Conservation (phyloP, 1,140 invertebrate species). For the Meloidogyne chitwoodi region DNA sequence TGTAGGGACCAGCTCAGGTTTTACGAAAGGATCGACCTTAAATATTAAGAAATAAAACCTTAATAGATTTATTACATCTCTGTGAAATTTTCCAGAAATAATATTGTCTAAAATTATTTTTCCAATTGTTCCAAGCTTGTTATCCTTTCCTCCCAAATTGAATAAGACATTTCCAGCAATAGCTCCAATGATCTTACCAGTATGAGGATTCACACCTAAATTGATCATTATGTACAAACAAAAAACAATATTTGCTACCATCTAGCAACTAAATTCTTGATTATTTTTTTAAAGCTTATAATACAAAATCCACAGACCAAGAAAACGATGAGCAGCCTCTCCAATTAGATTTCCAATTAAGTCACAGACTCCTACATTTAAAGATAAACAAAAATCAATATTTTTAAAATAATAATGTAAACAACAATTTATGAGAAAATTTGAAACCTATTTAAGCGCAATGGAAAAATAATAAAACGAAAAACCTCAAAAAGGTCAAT, state of each 20-base stretch:
- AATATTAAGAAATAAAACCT: neutral
- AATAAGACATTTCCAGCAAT: slow-evolving; percentile 46
- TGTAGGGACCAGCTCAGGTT: slow-evolving; percentile 42
- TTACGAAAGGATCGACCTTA: slow-evolving; percentile 57
- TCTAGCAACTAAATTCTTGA: too few relatives aligned
- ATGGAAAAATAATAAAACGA: too few relatives aligned
- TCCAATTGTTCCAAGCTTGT: slow-evolving; percentile 54
- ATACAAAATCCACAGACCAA: too few relatives aligned
- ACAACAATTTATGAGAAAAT: too few relatives aligned
- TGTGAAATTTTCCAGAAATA: slow-evolving; percentile 54
- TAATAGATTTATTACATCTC: slow-evolving; percentile 44
- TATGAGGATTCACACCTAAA: slow-evolving; percentile 53
- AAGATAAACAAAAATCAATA: too few relatives aligned
- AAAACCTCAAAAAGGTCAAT: too few relatives aligned
- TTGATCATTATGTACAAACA: neutral
- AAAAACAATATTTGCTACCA: too few relatives aligned
- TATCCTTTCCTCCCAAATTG: slow-evolving; percentile 53
- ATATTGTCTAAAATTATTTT: slow-evolving; percentile 59
- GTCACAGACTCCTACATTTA: slow-evolving; percentile 54
- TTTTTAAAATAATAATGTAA: too few relatives aligned
- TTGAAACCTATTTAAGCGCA: too few relatives aligned
- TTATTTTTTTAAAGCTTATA: too few relatives aligned
- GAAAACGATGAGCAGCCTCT: slow-evolving; percentile 56
- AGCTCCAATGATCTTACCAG: slow-evolving; percentile 57
- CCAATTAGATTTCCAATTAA: slow-evolving; percentile 59